Evolutionary conservation across 2,113 vertebrate species (phyloP), one percentile per base, ranked within the genome.

Genomic region (Alethe diademata): DNA sequence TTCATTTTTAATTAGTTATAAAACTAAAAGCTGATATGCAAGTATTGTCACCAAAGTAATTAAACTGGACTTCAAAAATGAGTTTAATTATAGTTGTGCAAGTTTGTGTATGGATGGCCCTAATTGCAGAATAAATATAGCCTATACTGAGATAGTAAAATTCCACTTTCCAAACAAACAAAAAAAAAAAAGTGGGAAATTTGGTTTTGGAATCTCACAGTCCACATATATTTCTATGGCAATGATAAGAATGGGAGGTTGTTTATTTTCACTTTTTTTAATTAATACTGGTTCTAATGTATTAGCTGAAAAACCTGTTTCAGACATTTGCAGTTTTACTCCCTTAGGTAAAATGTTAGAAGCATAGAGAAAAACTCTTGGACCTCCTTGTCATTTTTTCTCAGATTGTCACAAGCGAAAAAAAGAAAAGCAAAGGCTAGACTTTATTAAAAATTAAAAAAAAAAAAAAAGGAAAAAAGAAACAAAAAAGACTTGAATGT

Each of bases 11-110:
- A 78, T 90, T 94, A 70, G 45, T 93, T 83, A 48, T 36, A 92
- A 90, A 91, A 48, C 47, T 86, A 74, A 86, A 92, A 85, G 48
- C 86, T 97, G 76, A 60, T 95, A n/a, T 31, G 35, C 35, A 78
- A 19, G 56, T 78, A 57, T 76, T 94, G 85, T 66, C 75, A 93
- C 85, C 48, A 45, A 67, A 67, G 56, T 90, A 96, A 86, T 95
- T 95, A 73, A 93, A 90, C 58, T 78, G 67, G 88, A 83, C 75
- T 96, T 94, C 66, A 90, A 70, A 92, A 96, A 91, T 42, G 12
- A 79, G 29, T 90, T 90, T 86, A 76, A 82, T 96, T 91, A 79
- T 58, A 66, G 43, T 93, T 87, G 35, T 85, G 19, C 60, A 83
- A 76, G 47, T 88, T 95, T 54, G 29, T 83, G 29, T 92, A 48